Evolutionary conservation across 35 echinoderm and acorn worm genomes (phyloP).

Genomic region (Apostichopus japonicus): DNA sequence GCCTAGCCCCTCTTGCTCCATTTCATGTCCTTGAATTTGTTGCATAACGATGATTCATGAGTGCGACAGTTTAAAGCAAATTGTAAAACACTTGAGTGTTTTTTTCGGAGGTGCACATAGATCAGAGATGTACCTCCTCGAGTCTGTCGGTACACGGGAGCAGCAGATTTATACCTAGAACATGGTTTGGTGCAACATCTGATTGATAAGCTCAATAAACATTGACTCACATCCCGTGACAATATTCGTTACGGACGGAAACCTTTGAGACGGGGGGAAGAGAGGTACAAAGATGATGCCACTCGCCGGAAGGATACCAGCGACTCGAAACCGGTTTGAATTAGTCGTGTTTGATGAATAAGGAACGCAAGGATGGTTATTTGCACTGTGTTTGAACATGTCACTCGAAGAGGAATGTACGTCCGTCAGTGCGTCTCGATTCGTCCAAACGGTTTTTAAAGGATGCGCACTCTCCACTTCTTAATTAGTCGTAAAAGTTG

Average conservation of each 20-base stretch:
- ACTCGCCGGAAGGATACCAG: not conserved
- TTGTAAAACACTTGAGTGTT: not conserved
- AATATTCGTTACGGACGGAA: not conserved
- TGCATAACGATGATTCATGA: not conserved
- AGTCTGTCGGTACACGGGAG: not conserved
- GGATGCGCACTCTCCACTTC: not conserved
- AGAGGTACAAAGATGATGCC: not conserved
- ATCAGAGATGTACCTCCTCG: no score
- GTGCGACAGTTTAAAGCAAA: not conserved
- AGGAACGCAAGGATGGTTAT: not conserved
- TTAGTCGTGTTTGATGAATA: not conserved
- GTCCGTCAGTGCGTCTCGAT: not conserved
- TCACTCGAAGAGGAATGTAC: not conserved
- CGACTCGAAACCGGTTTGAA: not conserved
- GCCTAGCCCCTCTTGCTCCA: not conserved
- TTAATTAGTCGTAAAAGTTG: not conserved
- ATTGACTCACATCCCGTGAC: slow-evolving; percentile 3
- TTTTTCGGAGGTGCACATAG: not conserved
- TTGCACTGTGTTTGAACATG: not conserved
- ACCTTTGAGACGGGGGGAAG: not conserved
- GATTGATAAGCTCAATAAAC: slow-evolving; percentile 28
- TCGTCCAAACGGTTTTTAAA: not conserved
- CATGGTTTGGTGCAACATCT: not conserved
- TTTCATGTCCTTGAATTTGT: not conserved
- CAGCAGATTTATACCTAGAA: not conserved